phyloP scores from a whole-genome alignment of 2,797 vertebrate genomes.

The Epinephelus coioides region DNA sequence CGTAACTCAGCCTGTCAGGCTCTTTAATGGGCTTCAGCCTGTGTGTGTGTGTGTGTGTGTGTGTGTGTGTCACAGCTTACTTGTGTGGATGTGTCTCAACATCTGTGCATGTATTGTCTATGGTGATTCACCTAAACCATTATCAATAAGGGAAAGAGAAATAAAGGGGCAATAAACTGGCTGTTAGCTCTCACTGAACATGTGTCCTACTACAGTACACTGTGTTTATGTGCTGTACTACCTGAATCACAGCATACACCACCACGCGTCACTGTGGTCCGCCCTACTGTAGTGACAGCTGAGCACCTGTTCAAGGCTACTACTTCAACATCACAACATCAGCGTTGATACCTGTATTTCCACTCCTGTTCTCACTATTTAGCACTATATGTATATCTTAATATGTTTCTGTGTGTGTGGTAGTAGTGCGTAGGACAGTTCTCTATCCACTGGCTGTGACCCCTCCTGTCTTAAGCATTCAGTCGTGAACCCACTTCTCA shows the following conservation, averaged over 20 bases:
- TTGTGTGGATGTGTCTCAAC: constrained; percentile 6
- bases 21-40: constrained; percentile 51
- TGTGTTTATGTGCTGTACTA: constrained; percentile 23
- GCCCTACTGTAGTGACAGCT: not conserved
- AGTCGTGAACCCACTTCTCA: too few relatives aligned
- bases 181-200: constrained; percentile 51
- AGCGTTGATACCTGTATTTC: not conserved
- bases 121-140: constrained; percentile 25
- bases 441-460: too few relatives aligned
- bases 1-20: constrained; percentile 65
- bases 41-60: constrained; percentile 11
- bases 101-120: constrained; percentile 30
- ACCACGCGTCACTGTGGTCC: constrained; percentile 4
- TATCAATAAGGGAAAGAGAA: constrained; percentile 33
- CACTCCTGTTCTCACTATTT: not conserved
- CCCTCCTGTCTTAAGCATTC: too few relatives aligned
- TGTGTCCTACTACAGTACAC: constrained; percentile 32
- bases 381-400: too few relatives aligned
- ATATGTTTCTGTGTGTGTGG: too few relatives aligned
- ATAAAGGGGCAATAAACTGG: constrained; percentile 10
- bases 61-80: constrained; percentile 4
- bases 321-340: not conserved
- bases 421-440: too few relatives aligned
- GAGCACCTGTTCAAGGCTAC: constrained; percentile 24
- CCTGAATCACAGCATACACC: constrained; percentile 22